These are phyloP conservation scores for Prietella phreatophila DNA, from an alignment of 2,113 vertebrate species.

Conservation along the genomic window DNA sequence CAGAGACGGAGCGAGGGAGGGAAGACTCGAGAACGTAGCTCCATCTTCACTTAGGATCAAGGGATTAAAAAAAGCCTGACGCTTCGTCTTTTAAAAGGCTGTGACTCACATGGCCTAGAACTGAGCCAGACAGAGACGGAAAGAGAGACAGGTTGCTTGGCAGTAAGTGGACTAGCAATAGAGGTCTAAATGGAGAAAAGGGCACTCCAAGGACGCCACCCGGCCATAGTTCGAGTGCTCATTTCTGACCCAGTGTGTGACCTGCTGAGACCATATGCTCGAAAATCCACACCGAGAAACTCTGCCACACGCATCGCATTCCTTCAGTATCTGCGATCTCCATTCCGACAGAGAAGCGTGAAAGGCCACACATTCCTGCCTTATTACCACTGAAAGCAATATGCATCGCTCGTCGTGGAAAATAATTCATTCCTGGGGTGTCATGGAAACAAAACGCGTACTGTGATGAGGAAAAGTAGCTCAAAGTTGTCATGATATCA, in stretches of 20 bases:
- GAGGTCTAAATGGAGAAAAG: conserved; percentile 20
- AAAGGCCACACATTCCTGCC: conserved; percentile 31
- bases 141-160: background rate
- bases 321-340: conserved; percentile 34
- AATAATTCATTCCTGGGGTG: conserved; percentile 37
- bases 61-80: conserved; percentile 42
- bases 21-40: conserved; percentile 9
- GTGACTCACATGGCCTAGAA: conserved; percentile 16
- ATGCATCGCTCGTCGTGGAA: conserved; percentile 21
- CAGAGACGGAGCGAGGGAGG: conserved; percentile 1
- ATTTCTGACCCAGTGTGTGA: conserved; percentile 34
- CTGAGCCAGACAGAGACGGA: background rate
- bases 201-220: conserved; percentile 16
- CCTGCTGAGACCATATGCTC: conserved; percentile 49
- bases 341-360: conserved; percentile 1
- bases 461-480: background rate
- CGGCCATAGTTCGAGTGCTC: background rate
- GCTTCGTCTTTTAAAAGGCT: conserved; percentile 25
- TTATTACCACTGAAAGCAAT: conserved; percentile 30
- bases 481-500: conserved; percentile 30
- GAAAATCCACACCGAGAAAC: background rate
- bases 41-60: conserved; percentile 43
- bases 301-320: background rate
- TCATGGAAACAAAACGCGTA: conserved; percentile 46
- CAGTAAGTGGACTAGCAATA: background rate